A percentile compares a stretch with the other conserved stretches of the same genome.
phyloP scores from a whole-genome alignment of 2,113 vertebrate species.

The Cebus imitator region DNA sequence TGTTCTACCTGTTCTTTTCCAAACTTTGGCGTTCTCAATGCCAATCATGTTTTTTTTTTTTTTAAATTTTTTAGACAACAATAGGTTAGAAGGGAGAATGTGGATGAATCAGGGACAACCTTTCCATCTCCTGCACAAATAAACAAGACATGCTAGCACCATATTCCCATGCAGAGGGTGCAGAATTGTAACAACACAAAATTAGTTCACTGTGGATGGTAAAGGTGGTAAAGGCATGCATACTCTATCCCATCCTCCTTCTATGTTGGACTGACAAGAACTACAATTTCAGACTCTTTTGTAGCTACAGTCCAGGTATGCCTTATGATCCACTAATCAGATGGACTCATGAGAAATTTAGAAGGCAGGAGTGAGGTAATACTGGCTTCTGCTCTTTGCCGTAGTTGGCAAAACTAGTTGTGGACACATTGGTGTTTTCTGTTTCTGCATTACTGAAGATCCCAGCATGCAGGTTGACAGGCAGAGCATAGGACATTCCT shows the following conservation, averaged over 20 bases:
- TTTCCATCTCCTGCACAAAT: background rate
- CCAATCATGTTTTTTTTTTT: background rate
- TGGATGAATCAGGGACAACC: background rate
- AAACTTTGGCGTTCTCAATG: background rate
- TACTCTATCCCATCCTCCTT: background rate
- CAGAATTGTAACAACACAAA: background rate
- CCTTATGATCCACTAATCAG: background rate
- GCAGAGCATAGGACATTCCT: background rate
- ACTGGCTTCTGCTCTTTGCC: background rate
- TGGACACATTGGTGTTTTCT: background rate
- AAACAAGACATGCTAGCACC: background rate
- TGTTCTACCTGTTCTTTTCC: background rate
- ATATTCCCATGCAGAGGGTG: background rate
- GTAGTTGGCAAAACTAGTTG: background rate
- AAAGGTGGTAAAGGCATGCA: background rate
- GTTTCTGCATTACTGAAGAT: background rate
- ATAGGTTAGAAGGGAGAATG: background rate
- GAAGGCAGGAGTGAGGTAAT: background rate
- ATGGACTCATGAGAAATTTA: background rate
- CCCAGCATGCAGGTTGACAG: no score
- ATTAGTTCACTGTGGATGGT: background rate
- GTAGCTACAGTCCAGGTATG: background rate
- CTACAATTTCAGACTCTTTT: background rate
- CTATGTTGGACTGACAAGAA: background rate
- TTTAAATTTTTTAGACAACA: background rate